Evolutionary conservation across 2,797 vertebrate genomes (phyloP).

Genomic region (Fistularia commersonii): DNA sequence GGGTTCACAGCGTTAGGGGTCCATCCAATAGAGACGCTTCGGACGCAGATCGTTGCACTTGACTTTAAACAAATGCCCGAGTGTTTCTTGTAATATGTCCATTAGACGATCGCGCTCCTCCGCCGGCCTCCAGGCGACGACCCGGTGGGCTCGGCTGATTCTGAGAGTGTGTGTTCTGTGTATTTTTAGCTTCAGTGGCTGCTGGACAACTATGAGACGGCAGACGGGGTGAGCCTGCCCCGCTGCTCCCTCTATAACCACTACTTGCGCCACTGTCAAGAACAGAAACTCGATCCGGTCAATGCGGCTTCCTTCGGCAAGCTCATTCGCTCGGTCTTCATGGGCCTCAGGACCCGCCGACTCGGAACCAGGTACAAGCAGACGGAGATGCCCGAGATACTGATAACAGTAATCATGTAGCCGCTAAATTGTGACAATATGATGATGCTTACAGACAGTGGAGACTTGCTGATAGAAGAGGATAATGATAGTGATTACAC

Average conservation of each 20-base stretch:
- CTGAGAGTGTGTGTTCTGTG: conserved; percentile 37
- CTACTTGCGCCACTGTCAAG: conserved; percentile 95
- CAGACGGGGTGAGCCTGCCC: conserved; percentile 92
- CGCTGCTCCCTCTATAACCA: conserved; percentile 95
- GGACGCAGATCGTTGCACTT: neutral
- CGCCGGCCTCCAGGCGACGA: conserved; percentile 25
- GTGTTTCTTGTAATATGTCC: conserved; percentile 43
- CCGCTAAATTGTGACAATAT: conserved; percentile 44
- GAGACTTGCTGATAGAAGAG: conserved; percentile 37
- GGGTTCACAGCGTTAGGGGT: too few species aligned
- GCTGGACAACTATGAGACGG: conserved; percentile 95
- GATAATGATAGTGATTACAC: conserved; percentile 58
- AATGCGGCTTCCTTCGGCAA: conserved; percentile 97
- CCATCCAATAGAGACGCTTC: too few species aligned
- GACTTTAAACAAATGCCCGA: too few species aligned
- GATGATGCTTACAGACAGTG: conserved; percentile 37
- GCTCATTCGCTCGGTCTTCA: conserved; percentile 96
- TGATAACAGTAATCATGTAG: conserved; percentile 52
- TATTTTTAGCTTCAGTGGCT: conserved; percentile 91
- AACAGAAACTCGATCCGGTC: conserved; percentile 95
- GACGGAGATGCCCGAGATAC: conserved; percentile 17
- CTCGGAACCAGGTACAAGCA: conserved; percentile 88
- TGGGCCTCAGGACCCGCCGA: conserved; percentile 92
- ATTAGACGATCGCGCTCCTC: conserved; percentile 32
- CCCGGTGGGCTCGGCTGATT: conserved; percentile 23